A percentile compares a stretch with the other conserved stretches of the same genome.
phyloP scores from a whole-genome alignment of 1,140 invertebrate species.

The Calliphora vicina region DNA sequence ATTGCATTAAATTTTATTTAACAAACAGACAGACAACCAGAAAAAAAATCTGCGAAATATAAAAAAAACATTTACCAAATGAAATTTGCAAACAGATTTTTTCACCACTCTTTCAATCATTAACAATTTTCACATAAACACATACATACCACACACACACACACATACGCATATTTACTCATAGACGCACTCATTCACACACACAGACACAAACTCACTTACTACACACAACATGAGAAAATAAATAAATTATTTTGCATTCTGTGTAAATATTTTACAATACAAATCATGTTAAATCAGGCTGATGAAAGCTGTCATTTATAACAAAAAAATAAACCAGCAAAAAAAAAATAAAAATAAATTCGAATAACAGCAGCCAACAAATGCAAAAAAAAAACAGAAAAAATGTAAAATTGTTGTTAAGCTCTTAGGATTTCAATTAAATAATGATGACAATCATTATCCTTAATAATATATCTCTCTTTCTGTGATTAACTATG shows the following conservation, averaged over 20 bases:
- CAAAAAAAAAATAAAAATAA: conserved; percentile 8
- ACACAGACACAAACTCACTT: background rate
- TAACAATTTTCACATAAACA: background rate
- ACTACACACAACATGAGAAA: background rate
- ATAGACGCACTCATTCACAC: background rate
- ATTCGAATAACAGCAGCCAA: background rate
- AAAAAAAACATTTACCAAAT: background rate
- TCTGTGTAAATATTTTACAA: conserved; percentile 7
- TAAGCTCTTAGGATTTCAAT: conserved; percentile 33
- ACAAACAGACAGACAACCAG: background rate
- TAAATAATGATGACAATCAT: conserved; percentile 29
- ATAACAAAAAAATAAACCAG: no score
- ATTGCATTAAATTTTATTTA: conserved; percentile 11
- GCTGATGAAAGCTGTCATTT: conserved; percentile 24
- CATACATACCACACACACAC: background rate
- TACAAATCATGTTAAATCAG: conserved; percentile 2
- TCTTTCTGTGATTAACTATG: background rate
- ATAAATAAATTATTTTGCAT: conserved; percentile 1
- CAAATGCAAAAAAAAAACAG: background rate
- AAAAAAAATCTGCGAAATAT: background rate
- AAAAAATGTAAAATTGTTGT: background rate
- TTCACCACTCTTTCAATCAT: conserved; percentile 13
- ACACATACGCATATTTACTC: background rate
- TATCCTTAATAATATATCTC: conserved; percentile 14
- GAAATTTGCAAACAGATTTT: background rate